Evolutionary conservation across 2,797 vertebrate genomes (phyloP).

Genomic region (Muscicapa comitata): DNA sequence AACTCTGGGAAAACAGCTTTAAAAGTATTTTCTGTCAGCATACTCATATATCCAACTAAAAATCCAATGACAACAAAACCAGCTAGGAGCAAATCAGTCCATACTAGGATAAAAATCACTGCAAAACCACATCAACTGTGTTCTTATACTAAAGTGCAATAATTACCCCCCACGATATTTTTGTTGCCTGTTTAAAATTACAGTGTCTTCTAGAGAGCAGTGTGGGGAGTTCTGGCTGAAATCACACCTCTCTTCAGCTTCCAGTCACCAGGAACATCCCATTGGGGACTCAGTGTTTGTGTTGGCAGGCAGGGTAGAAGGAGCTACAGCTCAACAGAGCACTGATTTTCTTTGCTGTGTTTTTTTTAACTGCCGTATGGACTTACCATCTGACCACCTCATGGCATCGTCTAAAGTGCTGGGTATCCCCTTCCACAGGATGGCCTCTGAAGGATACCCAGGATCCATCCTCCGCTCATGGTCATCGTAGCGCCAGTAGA

Average conservation of each 20-base stretch:
- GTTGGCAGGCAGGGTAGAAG: not conserved
- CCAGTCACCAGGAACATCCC: not conserved
- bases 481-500: slow-evolving; percentile 93
- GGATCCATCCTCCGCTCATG: slow-evolving; percentile 87
- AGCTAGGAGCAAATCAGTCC: not conserved
- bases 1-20: not conserved
- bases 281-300: not conserved
- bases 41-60: not conserved
- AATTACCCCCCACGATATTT: not conserved
- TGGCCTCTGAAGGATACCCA: slow-evolving; percentile 87
- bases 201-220: not conserved
- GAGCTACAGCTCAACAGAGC: not conserved
- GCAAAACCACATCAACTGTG: not conserved
- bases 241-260: not conserved
- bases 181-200: not conserved
- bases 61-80: not conserved
- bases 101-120: not conserved
- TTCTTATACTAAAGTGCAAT: not conserved
- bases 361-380: not conserved
- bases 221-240: not conserved
- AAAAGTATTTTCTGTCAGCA: not conserved
- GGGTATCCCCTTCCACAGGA: slow-evolving; percentile 90
- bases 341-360: not conserved
- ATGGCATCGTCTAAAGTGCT: slow-evolving; percentile 88
- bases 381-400: slow-evolving; percentile 95